Evolutionary conservation across 2,113 vertebrate species (phyloP).

Genomic region (Dryoscopus gambensis): DNA sequence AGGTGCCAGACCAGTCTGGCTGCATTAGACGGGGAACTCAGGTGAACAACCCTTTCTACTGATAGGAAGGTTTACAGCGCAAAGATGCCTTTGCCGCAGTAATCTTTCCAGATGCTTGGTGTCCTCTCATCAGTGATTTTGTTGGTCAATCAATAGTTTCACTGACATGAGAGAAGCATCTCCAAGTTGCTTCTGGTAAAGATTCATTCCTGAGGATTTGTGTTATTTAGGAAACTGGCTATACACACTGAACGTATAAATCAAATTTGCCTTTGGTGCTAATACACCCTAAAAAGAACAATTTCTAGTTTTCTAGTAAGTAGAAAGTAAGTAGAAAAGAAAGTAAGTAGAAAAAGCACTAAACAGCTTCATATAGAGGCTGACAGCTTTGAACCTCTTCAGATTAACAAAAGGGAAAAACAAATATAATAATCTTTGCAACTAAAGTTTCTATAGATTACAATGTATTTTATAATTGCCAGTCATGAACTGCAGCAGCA

Average conservation of each 20-base stretch:
- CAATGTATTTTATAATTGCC: not conserved
- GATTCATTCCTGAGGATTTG: not conserved
- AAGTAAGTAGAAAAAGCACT: not conserved
- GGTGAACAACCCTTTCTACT: not conserved
- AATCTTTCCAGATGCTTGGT: not conserved
- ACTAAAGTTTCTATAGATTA: not conserved
- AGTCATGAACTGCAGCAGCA: not conserved
- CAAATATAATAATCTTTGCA: not conserved
- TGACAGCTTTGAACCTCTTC: not conserved
- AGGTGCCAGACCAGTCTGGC: not conserved
- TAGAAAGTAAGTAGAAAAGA: no score
- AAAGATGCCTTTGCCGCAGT: not conserved
- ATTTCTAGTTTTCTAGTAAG: not conserved
- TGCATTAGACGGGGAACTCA: not conserved
- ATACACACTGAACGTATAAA: not conserved
- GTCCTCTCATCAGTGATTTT: not conserved
- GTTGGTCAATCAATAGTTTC: not conserved
- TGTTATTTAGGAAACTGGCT: not conserved
- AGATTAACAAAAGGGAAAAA: not conserved
- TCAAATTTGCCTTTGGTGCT: not conserved
- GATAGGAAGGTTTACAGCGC: not conserved
- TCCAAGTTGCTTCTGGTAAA: not conserved
- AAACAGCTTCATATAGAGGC: not conserved
- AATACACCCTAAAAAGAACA: not conserved
- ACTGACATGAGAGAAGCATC: not conserved